These are phyloP conservation scores for Saguinus imperator DNA, from an alignment of 2,113 vertebrate species.

Conservation along the genomic window DNA sequence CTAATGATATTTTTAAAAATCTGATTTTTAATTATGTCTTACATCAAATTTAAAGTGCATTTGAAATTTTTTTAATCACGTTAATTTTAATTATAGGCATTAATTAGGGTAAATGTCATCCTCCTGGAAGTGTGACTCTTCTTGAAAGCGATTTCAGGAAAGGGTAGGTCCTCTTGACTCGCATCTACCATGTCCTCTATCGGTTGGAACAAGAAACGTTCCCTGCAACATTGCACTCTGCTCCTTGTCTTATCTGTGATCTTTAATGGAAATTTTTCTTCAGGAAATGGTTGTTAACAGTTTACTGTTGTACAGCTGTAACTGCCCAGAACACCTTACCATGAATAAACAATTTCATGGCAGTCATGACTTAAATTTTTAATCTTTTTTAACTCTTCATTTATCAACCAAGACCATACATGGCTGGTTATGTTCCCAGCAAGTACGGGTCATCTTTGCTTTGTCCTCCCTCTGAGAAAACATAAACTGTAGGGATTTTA, in stretches of 20 bases:
- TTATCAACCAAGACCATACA: constrained; percentile 29
- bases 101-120: constrained; percentile 72
- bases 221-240: neutral
- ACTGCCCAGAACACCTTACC: constrained; percentile 66
- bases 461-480: constrained; percentile 62
- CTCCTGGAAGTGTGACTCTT: constrained; percentile 51
- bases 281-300: constrained; percentile 59
- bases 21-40: constrained; percentile 68
- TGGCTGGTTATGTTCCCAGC: constrained; percentile 13
- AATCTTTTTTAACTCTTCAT: constrained; percentile 78
- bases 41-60: constrained; percentile 68
- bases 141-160: constrained; percentile 45
- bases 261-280: constrained; percentile 67
- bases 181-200: neutral
- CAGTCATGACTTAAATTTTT: constrained; percentile 57
- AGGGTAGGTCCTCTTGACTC: constrained; percentile 54
- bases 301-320: constrained; percentile 61
- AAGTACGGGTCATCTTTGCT: constrained; percentile 55
- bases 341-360: constrained; percentile 66
- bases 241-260: constrained; percentile 55
- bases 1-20: constrained; percentile 70
- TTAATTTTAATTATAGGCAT: constrained; percentile 75
- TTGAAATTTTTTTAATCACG: constrained; percentile 65
- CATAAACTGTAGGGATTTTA: constrained; percentile 58
- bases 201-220: neutral